Evolutionary conservation across 2,113 vertebrate genomes (phyloP), one percentile per base, ranked within the genome.

Genomic region (Pseudorhombus dupliciocellatus): DNA sequence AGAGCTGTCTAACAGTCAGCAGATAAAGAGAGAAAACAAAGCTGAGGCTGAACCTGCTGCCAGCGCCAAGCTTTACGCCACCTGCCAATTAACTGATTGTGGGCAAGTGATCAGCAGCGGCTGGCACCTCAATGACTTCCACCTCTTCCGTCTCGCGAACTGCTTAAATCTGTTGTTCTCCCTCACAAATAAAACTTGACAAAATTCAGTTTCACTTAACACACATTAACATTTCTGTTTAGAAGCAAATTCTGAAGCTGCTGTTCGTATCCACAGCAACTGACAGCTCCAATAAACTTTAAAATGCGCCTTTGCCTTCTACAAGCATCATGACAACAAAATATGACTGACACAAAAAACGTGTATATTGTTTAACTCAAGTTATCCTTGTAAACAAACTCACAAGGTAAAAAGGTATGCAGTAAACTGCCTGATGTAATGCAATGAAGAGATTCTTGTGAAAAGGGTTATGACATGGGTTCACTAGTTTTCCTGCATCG

Each of bases 21-120:
- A 72, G 68, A 80, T 77, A 73, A 73, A 81, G 34, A 50, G 46
- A 75, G 64, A 66, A 74, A 62, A 69, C 64, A 64, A 75, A 73
- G 52, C 70, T 24, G 62, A 62, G 37, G 25, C 58, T 37, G 20
- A 73, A 70, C 59, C 28, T 63, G 51, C 54, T 80, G 84, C 77
- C 79, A 83, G 70, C 57, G 50, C 14, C 24, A 50, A 25, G 70
- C 75, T 79, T 73, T 77, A 51, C 60, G 67, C 70, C 42, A 52
- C 30, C 64, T 80, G 75, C 75, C 88, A 84, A 60, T 75, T 77
- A 83, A 73, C 77, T 77, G 81, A 84, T 67, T 70, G 73, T 58
- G 61, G 66, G 42, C 44, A 77, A 70, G 63, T 61, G 51, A 46
- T 82, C 53, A 56, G 73, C 52, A 48, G 66, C 7, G 12, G 22